Evolutionary conservation across 2,888 invertebrate species (phyloP).

Genomic region (Campaea margaritaria): DNA sequence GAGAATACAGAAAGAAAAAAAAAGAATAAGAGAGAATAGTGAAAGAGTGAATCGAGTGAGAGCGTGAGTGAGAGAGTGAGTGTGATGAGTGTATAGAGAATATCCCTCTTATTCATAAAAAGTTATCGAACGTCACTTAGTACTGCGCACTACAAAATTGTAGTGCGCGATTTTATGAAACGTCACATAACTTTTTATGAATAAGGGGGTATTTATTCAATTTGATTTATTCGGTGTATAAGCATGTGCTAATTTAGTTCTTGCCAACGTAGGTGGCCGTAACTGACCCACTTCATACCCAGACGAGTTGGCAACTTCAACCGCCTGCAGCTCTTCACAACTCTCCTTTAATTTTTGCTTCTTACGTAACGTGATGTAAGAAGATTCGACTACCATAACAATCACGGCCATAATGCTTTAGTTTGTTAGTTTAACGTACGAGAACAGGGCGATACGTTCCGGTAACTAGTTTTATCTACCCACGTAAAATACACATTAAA

Average conservation of each 20-base stretch:
- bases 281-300: slow-evolving; percentile 29
- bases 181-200: no score
- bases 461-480: slow-evolving; percentile 24
- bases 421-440: slow-evolving; percentile 21
- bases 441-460: slow-evolving; percentile 21
- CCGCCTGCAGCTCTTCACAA: slow-evolving; percentile 38
- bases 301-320: slow-evolving; percentile 35
- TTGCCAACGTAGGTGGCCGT: background rate
- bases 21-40: no score
- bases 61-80: no score
- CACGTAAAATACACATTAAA: slow-evolving; percentile 25
- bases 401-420: slow-evolving; percentile 13
- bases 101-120: no score
- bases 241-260: background rate
- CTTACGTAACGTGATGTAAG: slow-evolving; percentile 48
- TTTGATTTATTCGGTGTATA: background rate
- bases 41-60: no score
- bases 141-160: no score
- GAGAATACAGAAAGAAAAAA: no score
- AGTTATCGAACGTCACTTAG: no score
- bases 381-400: slow-evolving; percentile 36
- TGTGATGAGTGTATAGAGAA: no score
- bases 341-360: slow-evolving; percentile 41
- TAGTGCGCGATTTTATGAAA: no score
- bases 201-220: no score